Evolutionary conservation across 2,888 invertebrate genomes (phyloP).

Genomic region (Hyles lineata): DNA sequence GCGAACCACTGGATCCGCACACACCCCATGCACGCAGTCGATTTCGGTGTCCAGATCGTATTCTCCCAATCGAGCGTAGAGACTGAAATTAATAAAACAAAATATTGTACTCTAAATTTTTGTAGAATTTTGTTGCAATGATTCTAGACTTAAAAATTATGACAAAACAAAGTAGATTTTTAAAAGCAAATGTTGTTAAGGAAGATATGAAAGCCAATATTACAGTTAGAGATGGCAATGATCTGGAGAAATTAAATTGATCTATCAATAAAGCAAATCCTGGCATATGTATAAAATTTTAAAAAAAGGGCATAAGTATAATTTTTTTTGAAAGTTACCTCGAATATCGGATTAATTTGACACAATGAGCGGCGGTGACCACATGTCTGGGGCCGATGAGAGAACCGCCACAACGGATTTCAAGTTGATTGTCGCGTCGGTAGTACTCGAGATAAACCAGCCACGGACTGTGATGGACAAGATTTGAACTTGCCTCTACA

Average conservation of each 20-base stretch:
- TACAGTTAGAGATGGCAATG: too few species aligned
- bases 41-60: conserved; percentile 53
- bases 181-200: too few species aligned
- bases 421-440: conserved; percentile 40
- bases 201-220: too few species aligned
- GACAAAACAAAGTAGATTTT: too few species aligned
- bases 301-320: neutral
- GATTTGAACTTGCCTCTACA: conserved; percentile 54
- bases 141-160: too few species aligned
- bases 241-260: too few species aligned
- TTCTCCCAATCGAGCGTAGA: conserved; percentile 63
- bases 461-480: conserved; percentile 64
- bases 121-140: neutral
- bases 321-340: conserved; percentile 44
- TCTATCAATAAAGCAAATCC: neutral
- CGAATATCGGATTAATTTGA: conserved; percentile 47
- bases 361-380: conserved; percentile 64
- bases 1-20: conserved; percentile 44
- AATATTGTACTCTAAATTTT: neutral
- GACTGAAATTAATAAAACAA: conserved; percentile 40
- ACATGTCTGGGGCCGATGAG: conserved; percentile 54
- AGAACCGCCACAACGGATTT: conserved; percentile 57
- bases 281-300: neutral
- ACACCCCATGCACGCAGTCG: conserved; percentile 55
- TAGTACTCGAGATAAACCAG: conserved; percentile 58